Conservation (phyloP, 1,140 invertebrate genomes). For the Musca domestica region DNA sequence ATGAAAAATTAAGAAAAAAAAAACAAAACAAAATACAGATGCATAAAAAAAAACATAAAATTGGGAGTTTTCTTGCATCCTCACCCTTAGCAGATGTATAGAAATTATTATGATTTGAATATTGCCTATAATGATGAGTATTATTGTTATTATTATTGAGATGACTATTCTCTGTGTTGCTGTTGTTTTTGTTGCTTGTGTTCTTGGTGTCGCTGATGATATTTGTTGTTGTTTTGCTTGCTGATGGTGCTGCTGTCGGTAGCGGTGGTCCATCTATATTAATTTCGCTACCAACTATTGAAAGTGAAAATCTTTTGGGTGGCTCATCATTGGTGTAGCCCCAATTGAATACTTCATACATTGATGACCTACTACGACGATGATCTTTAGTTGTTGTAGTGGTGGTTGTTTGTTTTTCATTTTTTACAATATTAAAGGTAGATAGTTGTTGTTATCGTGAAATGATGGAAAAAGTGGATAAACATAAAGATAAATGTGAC, state of each 20-base stretch:
- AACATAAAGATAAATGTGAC: slow-evolving; percentile 20
- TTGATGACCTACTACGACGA: slow-evolving; percentile 65
- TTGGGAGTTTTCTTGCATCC: slow-evolving; percentile 12
- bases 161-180: slow-evolving; percentile 19
- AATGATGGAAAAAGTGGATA: slow-evolving; percentile 5
- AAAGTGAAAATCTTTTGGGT: slow-evolving; percentile 51
- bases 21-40: slow-evolving; percentile 3
- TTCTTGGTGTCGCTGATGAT: slow-evolving; percentile 21
- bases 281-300: slow-evolving; percentile 49
- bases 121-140: slow-evolving; percentile 13
- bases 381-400: slow-evolving; percentile 38
- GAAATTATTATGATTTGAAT: slow-evolving; percentile 19
- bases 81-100: slow-evolving; percentile 27
- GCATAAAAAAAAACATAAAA: slow-evolving; percentile 12
- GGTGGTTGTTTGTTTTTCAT: background rate
- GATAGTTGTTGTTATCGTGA: too few relatives aligned
- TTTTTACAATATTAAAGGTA: too few relatives aligned
- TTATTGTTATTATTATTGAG: slow-evolving; percentile 1
- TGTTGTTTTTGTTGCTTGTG: slow-evolving; percentile 17
- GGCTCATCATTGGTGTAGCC: slow-evolving; percentile 58
- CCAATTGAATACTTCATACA: slow-evolving; percentile 77
- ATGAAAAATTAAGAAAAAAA: background rate
- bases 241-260: background rate
- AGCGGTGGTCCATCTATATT: slow-evolving; percentile 50
- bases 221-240: background rate